phyloP scores from a whole-genome alignment of 2,888 invertebrate species.

The Miltochrista miniata region DNA sequence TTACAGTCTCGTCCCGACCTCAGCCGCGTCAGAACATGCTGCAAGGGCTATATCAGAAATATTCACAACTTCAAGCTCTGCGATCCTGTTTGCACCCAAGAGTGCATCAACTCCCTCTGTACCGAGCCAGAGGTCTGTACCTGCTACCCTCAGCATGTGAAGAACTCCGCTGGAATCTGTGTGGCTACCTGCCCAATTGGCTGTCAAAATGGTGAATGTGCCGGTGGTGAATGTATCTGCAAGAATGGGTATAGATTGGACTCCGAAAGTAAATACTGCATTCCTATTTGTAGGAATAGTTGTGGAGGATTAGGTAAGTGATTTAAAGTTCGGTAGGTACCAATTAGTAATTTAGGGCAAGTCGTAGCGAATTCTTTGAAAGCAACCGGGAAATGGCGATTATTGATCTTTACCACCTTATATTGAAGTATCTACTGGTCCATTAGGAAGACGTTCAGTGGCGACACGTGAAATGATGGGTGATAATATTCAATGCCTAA shows the following conservation, averaged over 20 bases:
- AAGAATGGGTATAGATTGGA: constrained; percentile 83
- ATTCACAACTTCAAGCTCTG: constrained; percentile 82
- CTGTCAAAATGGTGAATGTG: constrained; percentile 87
- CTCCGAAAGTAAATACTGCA: constrained; percentile 82
- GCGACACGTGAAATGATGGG: too few species aligned
- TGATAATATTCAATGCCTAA: too few species aligned
- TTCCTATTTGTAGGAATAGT: constrained; percentile 80
- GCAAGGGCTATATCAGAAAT: constrained; percentile 87
- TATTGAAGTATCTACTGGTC: too few species aligned
- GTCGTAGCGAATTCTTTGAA: too few species aligned
- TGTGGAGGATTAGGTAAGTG: constrained; percentile 58
- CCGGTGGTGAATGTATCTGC: constrained; percentile 85
- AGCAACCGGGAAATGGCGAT: too few species aligned
- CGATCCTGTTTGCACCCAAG: constrained; percentile 84
- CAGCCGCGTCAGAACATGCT: constrained; percentile 87
- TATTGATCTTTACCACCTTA: too few species aligned
- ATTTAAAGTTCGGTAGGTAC: not conserved
- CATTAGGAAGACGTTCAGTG: too few species aligned
- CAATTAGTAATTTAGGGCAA: too few species aligned
- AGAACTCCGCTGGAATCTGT: constrained; percentile 80
- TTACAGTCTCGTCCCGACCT: constrained; percentile 83
- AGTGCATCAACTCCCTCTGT: constrained; percentile 86
- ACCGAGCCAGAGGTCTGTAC: constrained; percentile 85
- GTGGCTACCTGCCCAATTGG: constrained; percentile 87
- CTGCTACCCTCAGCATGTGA: constrained; percentile 85